phyloP scores from a whole-genome alignment of 1,140 invertebrate genomes.

The Pseudomyrmex cubaensis region DNA sequence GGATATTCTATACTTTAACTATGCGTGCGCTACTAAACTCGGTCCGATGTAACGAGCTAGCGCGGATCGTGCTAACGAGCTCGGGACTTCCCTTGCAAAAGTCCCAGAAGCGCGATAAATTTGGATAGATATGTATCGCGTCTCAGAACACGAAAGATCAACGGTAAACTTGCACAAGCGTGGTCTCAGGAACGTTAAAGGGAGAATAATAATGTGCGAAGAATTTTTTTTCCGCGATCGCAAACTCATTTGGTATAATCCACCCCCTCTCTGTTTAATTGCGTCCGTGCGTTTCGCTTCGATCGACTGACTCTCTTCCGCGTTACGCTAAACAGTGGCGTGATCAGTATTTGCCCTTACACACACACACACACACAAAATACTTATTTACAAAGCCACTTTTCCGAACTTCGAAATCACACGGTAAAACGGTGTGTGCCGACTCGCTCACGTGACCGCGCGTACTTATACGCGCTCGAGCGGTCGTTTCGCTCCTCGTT shows the following conservation, averaged over 20 bases:
- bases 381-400: constrained; percentile 36
- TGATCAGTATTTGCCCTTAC: neutral
- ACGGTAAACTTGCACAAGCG: constrained; percentile 32
- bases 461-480: constrained; percentile 13
- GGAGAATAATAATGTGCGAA: neutral
- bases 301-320: neutral
- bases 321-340: constrained; percentile 4
- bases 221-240: neutral
- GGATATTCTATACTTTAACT: constrained; percentile 49
- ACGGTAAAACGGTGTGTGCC: neutral
- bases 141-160: constrained; percentile 36
- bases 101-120: constrained; percentile 60
- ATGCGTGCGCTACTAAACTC: constrained; percentile 46
- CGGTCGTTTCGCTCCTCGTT: constrained; percentile 47
- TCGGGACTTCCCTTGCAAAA: constrained; percentile 47
- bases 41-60: constrained; percentile 40
- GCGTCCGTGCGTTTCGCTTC: neutral
- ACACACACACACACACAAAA: neutral
- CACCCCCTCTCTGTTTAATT: neutral
- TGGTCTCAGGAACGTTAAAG: neutral
- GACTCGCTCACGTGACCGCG: constrained; percentile 21
- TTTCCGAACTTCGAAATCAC: constrained; percentile 34
- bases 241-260: neutral
- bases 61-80: constrained; percentile 57
- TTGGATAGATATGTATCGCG: constrained; percentile 42